Evolutionary conservation across 2,113 vertebrate species (phyloP).

Genomic region (Hippolais icterina): DNA sequence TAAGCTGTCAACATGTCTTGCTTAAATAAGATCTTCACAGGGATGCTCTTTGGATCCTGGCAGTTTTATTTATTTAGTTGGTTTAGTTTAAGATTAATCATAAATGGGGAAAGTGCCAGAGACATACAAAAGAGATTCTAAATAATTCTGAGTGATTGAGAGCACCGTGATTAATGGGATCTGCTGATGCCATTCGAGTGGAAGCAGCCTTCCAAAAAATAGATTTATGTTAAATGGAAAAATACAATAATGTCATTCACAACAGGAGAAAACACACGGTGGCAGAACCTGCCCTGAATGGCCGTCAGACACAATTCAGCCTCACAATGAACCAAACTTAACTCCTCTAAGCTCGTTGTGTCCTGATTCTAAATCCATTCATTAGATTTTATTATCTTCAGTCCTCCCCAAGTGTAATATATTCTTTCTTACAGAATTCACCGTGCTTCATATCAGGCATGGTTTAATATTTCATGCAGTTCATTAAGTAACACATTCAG

Average conservation of each 20-base stretch:
- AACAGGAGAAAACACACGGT: neutral
- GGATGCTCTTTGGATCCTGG: conserved; percentile 1
- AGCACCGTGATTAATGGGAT: conserved; percentile 59
- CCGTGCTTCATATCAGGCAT: neutral
- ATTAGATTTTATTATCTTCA: conserved; percentile 52
- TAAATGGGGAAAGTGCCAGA: conserved; percentile 33
- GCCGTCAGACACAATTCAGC: neutral
- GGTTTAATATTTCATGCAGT: conserved; percentile 66
- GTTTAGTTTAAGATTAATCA: conserved; percentile 62
- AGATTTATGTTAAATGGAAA: conserved; percentile 64
- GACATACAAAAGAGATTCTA: conserved; percentile 46
- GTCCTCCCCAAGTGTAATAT: conserved; percentile 25
- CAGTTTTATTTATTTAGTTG: conserved; percentile 48
- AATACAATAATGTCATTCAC: conserved; percentile 63
- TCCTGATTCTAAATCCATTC: conserved; percentile 40
- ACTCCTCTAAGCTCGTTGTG: neutral
- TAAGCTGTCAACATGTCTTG: neutral
- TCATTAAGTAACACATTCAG: conserved; percentile 54
- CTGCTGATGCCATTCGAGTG: conserved; percentile 31
- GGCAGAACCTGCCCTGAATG: neutral
- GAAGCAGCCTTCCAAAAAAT: conserved; percentile 58
- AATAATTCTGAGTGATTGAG: conserved; percentile 67
- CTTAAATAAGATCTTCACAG: conserved; percentile 23
- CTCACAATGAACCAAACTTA: conserved; percentile 1
- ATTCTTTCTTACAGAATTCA: conserved; percentile 46